A percentile compares a stretch with the other conserved stretches of the same genome.
Conservation (phyloP, 2,888 invertebrate species). For the Heteropelma amictum region DNA sequence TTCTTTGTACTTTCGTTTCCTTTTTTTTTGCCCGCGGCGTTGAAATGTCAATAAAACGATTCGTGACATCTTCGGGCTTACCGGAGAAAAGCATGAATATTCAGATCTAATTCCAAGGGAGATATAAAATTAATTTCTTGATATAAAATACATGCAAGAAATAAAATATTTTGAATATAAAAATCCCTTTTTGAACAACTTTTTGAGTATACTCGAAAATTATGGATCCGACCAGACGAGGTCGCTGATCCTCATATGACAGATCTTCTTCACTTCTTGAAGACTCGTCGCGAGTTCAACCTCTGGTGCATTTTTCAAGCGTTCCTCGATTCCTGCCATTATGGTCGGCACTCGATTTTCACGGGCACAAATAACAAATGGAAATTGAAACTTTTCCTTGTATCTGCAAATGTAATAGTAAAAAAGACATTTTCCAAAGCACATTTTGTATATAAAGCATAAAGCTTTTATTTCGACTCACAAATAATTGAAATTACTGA, state of each 20-base stretch:
- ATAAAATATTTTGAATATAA: background rate
- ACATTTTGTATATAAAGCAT: too few relatives aligned
- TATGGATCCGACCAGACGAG: slow-evolving; percentile 74
- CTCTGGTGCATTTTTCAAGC: slow-evolving; percentile 80
- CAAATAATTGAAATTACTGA: slow-evolving; percentile 78
- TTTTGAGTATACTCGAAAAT: background rate
- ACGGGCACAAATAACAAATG: slow-evolving; percentile 84
- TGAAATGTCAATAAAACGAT: too few relatives aligned
- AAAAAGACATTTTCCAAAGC: too few relatives aligned
- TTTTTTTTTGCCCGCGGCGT: too few relatives aligned
- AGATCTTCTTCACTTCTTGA: slow-evolving; percentile 85
- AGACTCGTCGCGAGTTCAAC: slow-evolving; percentile 81
- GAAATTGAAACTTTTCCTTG: slow-evolving; percentile 83
- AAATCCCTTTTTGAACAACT: background rate
- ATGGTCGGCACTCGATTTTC: slow-evolving; percentile 82
- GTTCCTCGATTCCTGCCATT: slow-evolving; percentile 79
- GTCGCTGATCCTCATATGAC: slow-evolving; percentile 81
- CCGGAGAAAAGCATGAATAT: too few relatives aligned
- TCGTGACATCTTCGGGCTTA: too few relatives aligned
- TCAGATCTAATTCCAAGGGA: too few relatives aligned
- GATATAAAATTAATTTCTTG: too few relatives aligned
- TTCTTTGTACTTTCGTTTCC: slow-evolving; percentile 86
- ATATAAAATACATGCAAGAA: too few relatives aligned
- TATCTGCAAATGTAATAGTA: slow-evolving; percentile 78
- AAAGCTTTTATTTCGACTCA: too few relatives aligned